Conservation (phyloP, 2,113 vertebrate genomes). For the Scolopax mira region DNA sequence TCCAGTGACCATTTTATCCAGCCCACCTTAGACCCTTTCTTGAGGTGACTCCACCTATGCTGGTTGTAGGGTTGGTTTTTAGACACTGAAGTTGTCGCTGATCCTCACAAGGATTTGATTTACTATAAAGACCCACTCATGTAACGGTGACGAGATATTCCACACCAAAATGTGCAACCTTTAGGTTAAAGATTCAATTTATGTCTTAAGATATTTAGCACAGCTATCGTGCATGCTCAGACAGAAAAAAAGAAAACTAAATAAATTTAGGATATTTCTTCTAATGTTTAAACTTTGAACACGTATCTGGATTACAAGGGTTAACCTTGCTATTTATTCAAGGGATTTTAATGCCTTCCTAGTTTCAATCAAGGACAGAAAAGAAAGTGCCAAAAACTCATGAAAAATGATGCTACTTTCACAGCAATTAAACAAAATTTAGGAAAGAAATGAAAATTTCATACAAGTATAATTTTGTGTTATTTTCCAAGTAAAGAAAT, state of each 20-base stretch:
- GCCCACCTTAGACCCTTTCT: background rate
- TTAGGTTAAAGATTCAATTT: background rate
- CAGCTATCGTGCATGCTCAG: background rate
- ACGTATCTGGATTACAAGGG: background rate
- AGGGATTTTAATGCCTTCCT: background rate
- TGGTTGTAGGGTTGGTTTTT: background rate
- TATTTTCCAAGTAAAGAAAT: background rate
- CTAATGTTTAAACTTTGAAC: background rate
- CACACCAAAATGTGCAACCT: background rate
- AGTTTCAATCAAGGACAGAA: background rate
- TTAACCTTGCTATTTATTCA: background rate
- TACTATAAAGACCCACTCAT: background rate
- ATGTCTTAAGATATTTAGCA: background rate
- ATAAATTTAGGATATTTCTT: background rate
- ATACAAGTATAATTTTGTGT: background rate
- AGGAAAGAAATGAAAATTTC: background rate
- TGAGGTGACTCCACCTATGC: background rate
- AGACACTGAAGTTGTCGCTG: background rate
- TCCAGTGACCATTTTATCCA: background rate
- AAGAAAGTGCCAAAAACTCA: background rate
- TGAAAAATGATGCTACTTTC: background rate
- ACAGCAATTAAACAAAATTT: background rate
- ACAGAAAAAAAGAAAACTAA: background rate
- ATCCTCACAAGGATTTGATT: background rate
- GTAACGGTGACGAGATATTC: background rate